These are phyloP conservation scores for Cercopithecus mona DNA, from an alignment of 2,113 vertebrate genomes.

Conservation along the genomic window DNA sequence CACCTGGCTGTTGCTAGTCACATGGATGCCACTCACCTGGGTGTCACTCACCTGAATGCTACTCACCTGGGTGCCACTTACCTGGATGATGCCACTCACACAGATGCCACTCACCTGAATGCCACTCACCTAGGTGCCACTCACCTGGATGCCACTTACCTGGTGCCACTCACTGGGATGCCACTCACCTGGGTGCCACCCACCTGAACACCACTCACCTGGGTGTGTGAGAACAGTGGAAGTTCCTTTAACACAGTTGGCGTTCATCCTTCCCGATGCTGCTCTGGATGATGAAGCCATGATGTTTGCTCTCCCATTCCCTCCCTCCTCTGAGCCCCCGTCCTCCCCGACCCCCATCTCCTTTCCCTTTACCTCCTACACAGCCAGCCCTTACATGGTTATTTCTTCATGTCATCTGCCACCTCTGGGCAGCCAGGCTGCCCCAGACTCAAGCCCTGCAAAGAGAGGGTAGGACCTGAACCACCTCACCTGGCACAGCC, in stretches of 20 bases:
- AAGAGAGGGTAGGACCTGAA: constrained; percentile 80
- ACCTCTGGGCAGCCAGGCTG: constrained; percentile 82
- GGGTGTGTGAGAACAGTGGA: too few relatives aligned
- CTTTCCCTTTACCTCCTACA: neutral
- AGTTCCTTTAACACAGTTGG: rapidly evolving
- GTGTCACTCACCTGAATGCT: too few relatives aligned
- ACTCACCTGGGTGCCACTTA: too few relatives aligned
- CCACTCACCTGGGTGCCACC: too few relatives aligned
- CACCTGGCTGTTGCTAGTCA: too few relatives aligned
- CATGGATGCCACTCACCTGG: too few relatives aligned
- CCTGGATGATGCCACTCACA: too few relatives aligned
- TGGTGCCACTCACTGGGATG: too few relatives aligned
- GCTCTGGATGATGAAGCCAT: rapidly evolving
- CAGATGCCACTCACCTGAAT: too few relatives aligned
- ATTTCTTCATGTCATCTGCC: constrained; percentile 79
- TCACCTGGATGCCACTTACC: too few relatives aligned
- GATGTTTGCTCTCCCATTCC: constrained; percentile 24
- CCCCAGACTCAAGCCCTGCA: constrained; percentile 65
- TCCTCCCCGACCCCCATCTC: neutral
- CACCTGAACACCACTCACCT: too few relatives aligned
- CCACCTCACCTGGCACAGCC: constrained; percentile 82
- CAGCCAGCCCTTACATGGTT: constrained; percentile 71
- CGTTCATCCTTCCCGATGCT: neutral
- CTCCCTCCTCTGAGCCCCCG: neutral
- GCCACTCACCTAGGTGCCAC: too few relatives aligned